A percentile compares a stretch with the other conserved stretches of the same genome.
Conservation (phyloP, 1,140 invertebrate species). For the Plodia interpunctella region DNA sequence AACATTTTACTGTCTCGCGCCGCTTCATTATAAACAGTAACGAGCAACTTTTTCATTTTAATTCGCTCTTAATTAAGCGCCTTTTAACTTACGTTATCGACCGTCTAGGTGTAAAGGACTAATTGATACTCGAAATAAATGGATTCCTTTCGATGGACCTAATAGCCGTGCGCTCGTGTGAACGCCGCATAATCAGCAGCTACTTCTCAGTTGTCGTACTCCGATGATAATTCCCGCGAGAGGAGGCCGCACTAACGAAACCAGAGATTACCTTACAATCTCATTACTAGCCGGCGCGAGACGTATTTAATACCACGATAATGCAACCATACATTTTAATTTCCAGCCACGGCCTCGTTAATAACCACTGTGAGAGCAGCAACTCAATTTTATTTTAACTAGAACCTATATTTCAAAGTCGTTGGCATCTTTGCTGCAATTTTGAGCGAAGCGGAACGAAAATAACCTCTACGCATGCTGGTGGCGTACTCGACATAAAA, state of each 20-base stretch:
- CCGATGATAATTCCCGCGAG: conserved; percentile 42
- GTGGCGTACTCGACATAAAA: conserved; percentile 39
- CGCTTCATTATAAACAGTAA: conserved; percentile 46
- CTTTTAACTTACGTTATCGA: conserved; percentile 51
- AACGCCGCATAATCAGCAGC: conserved; percentile 54
- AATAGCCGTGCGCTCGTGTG: conserved; percentile 54
- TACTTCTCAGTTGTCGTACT: conserved; percentile 64
- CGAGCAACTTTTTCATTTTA: conserved; percentile 60
- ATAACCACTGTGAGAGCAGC: conserved; percentile 17
- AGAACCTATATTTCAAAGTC: conserved; percentile 1
- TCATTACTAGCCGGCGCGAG: conserved; percentile 31
- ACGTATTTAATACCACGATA: conserved; percentile 38
- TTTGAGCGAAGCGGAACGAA: conserved; percentile 3
- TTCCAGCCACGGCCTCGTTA: conserved; percentile 35
- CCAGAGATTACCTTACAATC: conserved; percentile 47
- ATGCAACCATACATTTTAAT: conserved; percentile 41
- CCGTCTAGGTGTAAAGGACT: conserved; percentile 61
- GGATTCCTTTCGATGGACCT: conserved; percentile 44
- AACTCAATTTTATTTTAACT: conserved; percentile 11
- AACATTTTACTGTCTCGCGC: conserved; percentile 31
- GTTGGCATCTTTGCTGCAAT: background rate
- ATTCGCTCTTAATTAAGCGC: conserved; percentile 63
- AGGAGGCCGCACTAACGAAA: conserved; percentile 34
- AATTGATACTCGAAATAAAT: conserved; percentile 72
- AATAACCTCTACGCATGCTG: conserved; percentile 38